phyloP scores from a whole-genome alignment of 2,888 invertebrate species.

The Rhagium mordax region DNA sequence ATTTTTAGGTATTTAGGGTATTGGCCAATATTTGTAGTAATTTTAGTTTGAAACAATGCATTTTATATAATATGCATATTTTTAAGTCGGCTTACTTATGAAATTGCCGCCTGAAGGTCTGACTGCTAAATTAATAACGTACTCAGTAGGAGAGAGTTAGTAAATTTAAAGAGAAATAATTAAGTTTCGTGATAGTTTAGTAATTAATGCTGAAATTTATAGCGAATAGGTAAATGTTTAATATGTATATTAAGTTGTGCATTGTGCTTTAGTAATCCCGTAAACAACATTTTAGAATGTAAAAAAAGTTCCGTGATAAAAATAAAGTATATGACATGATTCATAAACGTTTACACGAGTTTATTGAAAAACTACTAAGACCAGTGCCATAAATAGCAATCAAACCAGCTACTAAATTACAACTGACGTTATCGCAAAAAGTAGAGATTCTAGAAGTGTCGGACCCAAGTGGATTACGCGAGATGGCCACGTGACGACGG shows the following conservation, averaged over 20 bases:
- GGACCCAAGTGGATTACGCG: constrained; percentile 68
- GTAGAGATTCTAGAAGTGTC: constrained; percentile 65
- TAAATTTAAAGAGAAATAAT: too few relatives aligned
- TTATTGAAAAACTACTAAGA: constrained; percentile 61
- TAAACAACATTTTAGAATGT: neutral
- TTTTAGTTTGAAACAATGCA: too few relatives aligned
- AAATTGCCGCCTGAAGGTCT: too few relatives aligned
- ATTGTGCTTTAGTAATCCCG: neutral
- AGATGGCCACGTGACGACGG: constrained; percentile 66
- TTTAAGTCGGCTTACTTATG: too few relatives aligned
- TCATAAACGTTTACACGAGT: constrained; percentile 53
- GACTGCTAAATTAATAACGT: too few relatives aligned
- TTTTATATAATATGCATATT: too few relatives aligned
- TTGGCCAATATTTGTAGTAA: too few relatives aligned
- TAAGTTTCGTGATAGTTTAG: neutral
- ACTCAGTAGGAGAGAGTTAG: too few relatives aligned
- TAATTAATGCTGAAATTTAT: neutral
- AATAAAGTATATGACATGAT: constrained; percentile 42
- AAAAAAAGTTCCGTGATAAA: neutral
- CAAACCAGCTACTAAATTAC: constrained; percentile 68
- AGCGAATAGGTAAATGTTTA: neutral
- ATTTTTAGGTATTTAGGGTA: too few relatives aligned
- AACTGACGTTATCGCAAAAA: constrained; percentile 68
- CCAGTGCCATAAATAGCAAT: constrained; percentile 65
- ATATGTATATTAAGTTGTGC: neutral